Evolutionary conservation across 2,888 invertebrate genomes (phyloP).

Genomic region (Hypsopygia costalis): DNA sequence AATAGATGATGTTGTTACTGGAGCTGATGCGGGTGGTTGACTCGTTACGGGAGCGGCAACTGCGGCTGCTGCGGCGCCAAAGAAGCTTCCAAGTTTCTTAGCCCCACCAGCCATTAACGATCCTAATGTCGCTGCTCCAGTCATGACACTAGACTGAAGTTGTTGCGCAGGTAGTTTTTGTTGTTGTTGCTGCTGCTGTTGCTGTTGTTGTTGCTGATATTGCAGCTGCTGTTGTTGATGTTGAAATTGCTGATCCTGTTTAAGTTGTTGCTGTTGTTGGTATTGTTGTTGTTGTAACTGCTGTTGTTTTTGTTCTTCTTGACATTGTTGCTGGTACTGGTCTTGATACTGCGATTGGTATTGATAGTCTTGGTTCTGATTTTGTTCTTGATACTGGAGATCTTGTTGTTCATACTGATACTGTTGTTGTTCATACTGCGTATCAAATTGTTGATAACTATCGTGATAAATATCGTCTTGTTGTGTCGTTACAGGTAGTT

Average conservation of each 20-base stretch:
- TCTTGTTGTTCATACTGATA: slow-evolving; percentile 31
- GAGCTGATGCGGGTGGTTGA: slow-evolving; percentile 35
- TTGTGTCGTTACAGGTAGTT: slow-evolving; percentile 51
- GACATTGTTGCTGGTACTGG: slow-evolving; percentile 29
- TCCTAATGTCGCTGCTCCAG: slow-evolving; percentile 72
- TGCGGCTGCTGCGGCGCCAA: slow-evolving; percentile 73
- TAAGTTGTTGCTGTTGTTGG: slow-evolving; percentile 35
- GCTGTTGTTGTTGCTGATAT: slow-evolving; percentile 40
- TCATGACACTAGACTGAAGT: slow-evolving; percentile 62
- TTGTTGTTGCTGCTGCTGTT: slow-evolving; percentile 52
- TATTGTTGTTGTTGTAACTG: slow-evolving; percentile 32
- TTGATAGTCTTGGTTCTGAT: slow-evolving; percentile 31
- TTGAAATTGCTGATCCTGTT: slow-evolving; percentile 35
- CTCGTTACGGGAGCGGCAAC: slow-evolving; percentile 52
- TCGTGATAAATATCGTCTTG: slow-evolving; percentile 47
- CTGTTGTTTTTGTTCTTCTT: slow-evolving; percentile 29
- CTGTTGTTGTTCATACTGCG: slow-evolving; percentile 36
- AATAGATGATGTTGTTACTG: slow-evolving; percentile 34
- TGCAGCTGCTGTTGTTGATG: slow-evolving; percentile 41
- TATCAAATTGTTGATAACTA: slow-evolving; percentile 48
- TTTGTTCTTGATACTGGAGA: slow-evolving; percentile 30
- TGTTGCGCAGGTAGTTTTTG: slow-evolving; percentile 61
- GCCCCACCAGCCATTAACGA: slow-evolving; percentile 74
- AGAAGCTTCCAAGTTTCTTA: slow-evolving; percentile 71
- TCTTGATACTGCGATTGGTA: slow-evolving; percentile 18